These are phyloP conservation scores for Hormaphis cornu DNA, from an alignment of 1,140 invertebrate species.

Conservation along the genomic window DNA sequence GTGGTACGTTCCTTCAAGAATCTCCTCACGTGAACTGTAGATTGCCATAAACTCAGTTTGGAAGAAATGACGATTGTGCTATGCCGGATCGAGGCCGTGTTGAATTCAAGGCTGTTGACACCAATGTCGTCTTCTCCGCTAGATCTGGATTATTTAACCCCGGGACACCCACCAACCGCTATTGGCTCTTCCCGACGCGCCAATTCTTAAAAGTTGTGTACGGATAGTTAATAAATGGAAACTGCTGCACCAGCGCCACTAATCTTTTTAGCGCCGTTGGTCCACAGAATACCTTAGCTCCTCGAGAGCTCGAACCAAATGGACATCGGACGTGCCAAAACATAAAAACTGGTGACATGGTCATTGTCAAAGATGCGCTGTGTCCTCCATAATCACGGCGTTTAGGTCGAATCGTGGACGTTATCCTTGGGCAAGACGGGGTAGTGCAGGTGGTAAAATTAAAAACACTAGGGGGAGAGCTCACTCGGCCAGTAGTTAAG, in stretches of 20 bases:
- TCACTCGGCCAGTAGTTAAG: no score
- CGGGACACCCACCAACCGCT: no score
- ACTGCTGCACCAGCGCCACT: no score
- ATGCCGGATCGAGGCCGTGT: neutral
- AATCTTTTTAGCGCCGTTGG: no score
- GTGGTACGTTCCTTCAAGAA: slow-evolving; percentile 35
- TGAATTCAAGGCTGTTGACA: slow-evolving; percentile 42
- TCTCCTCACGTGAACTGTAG: slow-evolving; percentile 20
- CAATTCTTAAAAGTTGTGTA: no score
- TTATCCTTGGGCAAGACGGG: neutral
- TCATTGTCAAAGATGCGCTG: no score
- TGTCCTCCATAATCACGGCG: neutral
- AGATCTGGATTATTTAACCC: slow-evolving; percentile 38
- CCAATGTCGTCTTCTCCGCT: slow-evolving; percentile 39
- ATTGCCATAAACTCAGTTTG: slow-evolving; percentile 20
- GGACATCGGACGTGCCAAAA: no score
- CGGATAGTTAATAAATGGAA: no score
- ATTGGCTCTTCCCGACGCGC: no score
- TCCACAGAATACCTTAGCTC: no score
- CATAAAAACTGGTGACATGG: no score
- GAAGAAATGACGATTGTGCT: neutral
- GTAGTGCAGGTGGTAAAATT: neutral
- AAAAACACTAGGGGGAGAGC: neutral
- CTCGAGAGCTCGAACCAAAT: no score
- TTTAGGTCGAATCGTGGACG: neutral